Evolutionary conservation across 2,797 vertebrate species (phyloP).

Genomic region (Rhynchotus rufescens): DNA sequence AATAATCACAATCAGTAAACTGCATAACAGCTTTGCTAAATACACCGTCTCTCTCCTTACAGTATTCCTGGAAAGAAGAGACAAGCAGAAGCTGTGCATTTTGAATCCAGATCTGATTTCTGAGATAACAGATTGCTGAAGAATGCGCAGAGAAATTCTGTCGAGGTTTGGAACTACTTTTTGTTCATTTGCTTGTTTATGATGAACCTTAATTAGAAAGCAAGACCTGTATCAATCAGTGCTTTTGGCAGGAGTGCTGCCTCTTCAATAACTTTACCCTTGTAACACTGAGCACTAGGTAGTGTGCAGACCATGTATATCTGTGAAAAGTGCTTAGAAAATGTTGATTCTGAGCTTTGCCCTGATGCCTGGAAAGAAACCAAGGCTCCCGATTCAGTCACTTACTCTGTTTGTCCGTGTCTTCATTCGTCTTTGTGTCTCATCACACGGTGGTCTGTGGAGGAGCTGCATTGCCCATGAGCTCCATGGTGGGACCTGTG

Average conservation of each 20-base stretch:
- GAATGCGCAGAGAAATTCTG: neutral
- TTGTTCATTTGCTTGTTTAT: neutral
- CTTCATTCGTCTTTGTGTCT: neutral
- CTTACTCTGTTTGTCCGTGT: neutral
- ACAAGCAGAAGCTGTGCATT: neutral
- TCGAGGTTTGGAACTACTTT: neutral
- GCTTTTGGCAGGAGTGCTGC: neutral
- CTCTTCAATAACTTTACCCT: neutral
- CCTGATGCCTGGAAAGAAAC: neutral
- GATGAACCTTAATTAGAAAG: neutral
- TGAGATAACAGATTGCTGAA: slow-evolving; percentile 28
- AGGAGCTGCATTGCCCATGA: neutral
- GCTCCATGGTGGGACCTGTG: neutral
- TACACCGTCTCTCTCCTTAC: slow-evolving; percentile 22
- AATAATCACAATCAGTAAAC: slow-evolving; percentile 65
- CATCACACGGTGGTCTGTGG: rapidly evolving
- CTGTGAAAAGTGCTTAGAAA: neutral
- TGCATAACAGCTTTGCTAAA: slow-evolving; percentile 69
- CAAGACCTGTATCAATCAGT: neutral
- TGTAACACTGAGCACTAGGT: neutral
- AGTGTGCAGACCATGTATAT: neutral
- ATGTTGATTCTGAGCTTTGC: neutral
- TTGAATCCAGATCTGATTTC: slow-evolving; percentile 43
- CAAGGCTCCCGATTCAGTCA: neutral
- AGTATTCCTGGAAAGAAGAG: slow-evolving; percentile 60